These are phyloP conservation scores for Tetraneura akinire DNA, from an alignment of 1,140 invertebrate genomes.

Conservation along the genomic window DNA sequence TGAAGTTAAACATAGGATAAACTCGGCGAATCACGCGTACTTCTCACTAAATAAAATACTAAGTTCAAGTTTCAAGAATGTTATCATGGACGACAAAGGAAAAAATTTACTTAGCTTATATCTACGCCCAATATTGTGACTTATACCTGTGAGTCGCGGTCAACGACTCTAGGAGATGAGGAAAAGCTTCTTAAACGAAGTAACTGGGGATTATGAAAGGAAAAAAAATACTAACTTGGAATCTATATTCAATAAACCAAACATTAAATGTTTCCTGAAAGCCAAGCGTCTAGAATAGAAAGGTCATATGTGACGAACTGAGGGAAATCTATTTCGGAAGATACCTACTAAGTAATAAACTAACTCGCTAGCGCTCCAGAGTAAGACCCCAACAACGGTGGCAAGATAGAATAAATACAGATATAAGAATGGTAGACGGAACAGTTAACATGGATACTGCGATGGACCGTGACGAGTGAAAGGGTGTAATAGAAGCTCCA, in stretches of 20 bases:
- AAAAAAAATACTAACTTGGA: conserved; percentile 11
- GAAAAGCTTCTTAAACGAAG: neutral
- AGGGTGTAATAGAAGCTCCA: too few species aligned
- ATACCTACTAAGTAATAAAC: too few species aligned
- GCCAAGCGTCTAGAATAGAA: neutral
- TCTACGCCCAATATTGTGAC: conserved; percentile 14
- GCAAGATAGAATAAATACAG: conserved; percentile 9
- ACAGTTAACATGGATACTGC: neutral
- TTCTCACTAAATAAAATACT: conserved; percentile 20
- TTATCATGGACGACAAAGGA: conserved; percentile 14
- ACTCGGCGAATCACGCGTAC: conserved; percentile 8
- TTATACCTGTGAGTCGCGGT: conserved; percentile 22
- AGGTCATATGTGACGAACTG: neutral
- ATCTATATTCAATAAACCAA: neutral
- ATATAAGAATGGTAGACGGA: conserved; percentile 8
- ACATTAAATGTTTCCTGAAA: neutral
- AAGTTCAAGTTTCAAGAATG: conserved; percentile 30
- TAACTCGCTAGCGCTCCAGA: too few species aligned
- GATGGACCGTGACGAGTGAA: neutral
- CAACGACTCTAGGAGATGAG: conserved; percentile 2
- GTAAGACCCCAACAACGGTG: too few species aligned
- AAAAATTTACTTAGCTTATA: conserved; percentile 15
- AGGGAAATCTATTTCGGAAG: too few species aligned
- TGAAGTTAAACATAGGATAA: conserved; percentile 25
- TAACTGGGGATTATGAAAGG: too few species aligned